Conservation (phyloP, 2,797 vertebrate species). For the Somateria mollissima region DNA sequence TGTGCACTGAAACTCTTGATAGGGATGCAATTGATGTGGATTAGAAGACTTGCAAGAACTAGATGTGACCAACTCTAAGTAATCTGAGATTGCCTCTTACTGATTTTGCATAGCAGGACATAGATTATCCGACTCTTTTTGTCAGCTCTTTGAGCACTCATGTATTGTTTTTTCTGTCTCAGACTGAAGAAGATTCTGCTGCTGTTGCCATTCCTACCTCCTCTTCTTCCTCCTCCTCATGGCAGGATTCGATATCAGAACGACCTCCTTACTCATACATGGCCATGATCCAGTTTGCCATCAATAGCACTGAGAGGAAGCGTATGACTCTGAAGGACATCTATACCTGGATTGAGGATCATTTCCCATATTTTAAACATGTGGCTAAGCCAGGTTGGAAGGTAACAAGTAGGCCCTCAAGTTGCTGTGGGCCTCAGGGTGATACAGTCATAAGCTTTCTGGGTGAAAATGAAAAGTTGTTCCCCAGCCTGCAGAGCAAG, state of each 20-base stretch:
- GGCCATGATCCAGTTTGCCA: slow-evolving; percentile 98
- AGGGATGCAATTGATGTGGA: neutral
- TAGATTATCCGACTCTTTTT: neutral
- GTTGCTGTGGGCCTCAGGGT: neutral
- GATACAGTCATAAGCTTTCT: neutral
- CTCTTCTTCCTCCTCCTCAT: neutral
- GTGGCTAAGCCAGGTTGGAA: slow-evolving; percentile 97
- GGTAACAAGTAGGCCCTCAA: slow-evolving; percentile 76
- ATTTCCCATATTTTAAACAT: slow-evolving; percentile 93
- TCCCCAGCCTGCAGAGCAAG: neutral
- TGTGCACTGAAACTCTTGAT: neutral
- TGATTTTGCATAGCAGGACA: neutral
- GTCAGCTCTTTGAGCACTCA: neutral
- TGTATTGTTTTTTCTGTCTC: neutral
- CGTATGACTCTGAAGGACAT: slow-evolving; percentile 97
- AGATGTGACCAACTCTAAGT: neutral
- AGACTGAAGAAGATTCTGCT: slow-evolving; percentile 67
- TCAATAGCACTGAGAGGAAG: slow-evolving; percentile 90
- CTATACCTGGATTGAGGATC: slow-evolving; percentile 95
- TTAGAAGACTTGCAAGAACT: neutral
- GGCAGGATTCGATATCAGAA: slow-evolving; percentile 79
- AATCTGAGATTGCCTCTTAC: neutral
- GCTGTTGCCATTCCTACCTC: neutral
- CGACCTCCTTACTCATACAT: slow-evolving; percentile 97
- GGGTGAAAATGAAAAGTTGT: slow-evolving; percentile 9